These are phyloP conservation scores for Adelphocoris suturalis DNA, from an alignment of 2,888 invertebrate genomes.

Conservation along the genomic window DNA sequence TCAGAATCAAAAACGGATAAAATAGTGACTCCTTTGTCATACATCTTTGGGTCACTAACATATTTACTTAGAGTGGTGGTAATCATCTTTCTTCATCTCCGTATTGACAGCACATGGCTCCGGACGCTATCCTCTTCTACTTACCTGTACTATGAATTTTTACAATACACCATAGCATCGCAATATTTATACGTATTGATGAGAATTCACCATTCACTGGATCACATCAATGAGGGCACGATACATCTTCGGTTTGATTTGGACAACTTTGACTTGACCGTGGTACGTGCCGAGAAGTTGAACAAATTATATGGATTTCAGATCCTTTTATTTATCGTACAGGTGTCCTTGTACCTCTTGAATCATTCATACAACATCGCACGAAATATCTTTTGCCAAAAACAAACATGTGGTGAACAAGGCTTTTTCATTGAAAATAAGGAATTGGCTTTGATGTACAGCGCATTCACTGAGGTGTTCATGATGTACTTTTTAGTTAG, in stretches of 20 bases:
- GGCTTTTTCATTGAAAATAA: neutral
- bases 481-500: neutral
- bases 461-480: neutral
- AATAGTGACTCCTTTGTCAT: neutral
- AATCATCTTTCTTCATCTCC: neutral
- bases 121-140: neutral
- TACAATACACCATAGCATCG: neutral
- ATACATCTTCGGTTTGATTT: neutral
- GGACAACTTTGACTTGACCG: neutral
- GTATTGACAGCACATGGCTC: neutral
- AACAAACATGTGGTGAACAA: neutral
- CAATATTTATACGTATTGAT: constrained; percentile 34
- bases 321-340: neutral
- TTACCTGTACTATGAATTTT: neutral
- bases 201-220: neutral
- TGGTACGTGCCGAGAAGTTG: neutral
- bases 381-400: neutral
- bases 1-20: neutral
- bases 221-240: neutral
- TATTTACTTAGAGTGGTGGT: neutral
- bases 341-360: neutral
- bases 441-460: neutral
- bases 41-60: neutral
- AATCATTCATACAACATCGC: constrained; percentile 29
- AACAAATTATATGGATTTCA: constrained; percentile 31